Conservation (phyloP, 37 sponge, comb jelly and placozoan genomes). For the Halichondria panicea region DNA sequence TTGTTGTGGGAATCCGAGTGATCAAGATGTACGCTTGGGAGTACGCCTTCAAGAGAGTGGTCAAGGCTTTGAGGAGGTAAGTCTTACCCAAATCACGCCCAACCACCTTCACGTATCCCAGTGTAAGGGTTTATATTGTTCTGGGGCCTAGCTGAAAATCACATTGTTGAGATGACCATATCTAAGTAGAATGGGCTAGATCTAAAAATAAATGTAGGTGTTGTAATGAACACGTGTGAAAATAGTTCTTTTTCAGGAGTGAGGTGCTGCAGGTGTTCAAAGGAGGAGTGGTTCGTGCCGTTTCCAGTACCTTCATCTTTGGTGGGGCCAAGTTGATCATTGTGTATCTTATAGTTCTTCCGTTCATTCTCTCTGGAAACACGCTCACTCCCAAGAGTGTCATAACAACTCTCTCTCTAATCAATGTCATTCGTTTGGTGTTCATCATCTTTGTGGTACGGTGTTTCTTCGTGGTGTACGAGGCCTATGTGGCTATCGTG, state of each 20-base stretch:
- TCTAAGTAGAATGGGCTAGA: too few relatives aligned
- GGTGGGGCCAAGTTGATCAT: background rate
- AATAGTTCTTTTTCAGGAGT: background rate
- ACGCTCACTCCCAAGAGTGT: slow-evolving; percentile 28
- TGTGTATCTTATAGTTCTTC: slow-evolving; percentile 11
- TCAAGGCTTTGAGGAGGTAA: slow-evolving; percentile 55
- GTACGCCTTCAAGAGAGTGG: slow-evolving; percentile 68
- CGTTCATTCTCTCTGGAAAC: slow-evolving; percentile 12
- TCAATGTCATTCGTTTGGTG: slow-evolving; percentile 18
- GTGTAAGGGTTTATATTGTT: too few relatives aligned
- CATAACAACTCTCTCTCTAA: slow-evolving; percentile 30
- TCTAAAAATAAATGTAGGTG: too few relatives aligned
- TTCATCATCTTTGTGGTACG: slow-evolving; percentile 11
- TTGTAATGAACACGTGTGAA: too few relatives aligned
- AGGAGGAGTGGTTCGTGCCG: slow-evolving; percentile 20
- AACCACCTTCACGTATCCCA: too few relatives aligned
- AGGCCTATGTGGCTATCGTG: slow-evolving; percentile 27
- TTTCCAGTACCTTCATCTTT: background rate
- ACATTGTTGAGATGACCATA: too few relatives aligned
- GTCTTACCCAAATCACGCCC: too few relatives aligned
- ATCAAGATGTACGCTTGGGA: slow-evolving; percentile 96
- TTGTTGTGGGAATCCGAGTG: slow-evolving; percentile 81
- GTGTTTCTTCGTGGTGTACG: slow-evolving; percentile 9
- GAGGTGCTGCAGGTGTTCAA: slow-evolving; percentile 4
- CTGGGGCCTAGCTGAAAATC: too few relatives aligned